Base-by-base conservation (phyloP, 2,113 vertebrate species). In the Podilymbus podiceps region DNA sequence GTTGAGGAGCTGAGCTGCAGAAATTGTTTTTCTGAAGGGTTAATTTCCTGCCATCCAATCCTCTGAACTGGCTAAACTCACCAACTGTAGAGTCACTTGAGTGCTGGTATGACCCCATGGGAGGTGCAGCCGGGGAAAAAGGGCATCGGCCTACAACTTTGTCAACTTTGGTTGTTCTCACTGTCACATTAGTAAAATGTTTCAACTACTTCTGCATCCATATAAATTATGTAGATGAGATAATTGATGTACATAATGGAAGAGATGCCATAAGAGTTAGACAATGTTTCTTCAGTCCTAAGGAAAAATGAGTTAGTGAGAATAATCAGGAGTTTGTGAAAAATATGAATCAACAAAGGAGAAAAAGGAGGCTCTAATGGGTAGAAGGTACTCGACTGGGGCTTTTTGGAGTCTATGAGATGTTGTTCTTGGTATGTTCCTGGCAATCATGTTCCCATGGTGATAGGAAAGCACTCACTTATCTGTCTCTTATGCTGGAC, bases 401-500 rank as follows among this genome's bases (percentile, higher is more conserved):
- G 71, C 50, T 94, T 88, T 81, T 94, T 89, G n/a, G 63, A 94
- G 93, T 80, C 89, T 73, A 15, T 88, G 78, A 80, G 72, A 74
- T 3, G 25, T 55, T 76, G 80, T 91, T 96, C 81, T 90, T 96
- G 93, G 67, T 93, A 10, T 91, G 71, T 93, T 96, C 85, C 75
- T 85, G 71, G 82, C 88, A 93, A 22, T 96, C 85, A 40, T 44
- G 92, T 97, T 96, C 93, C 95, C 93, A 95, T 96, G 90, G 95
- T 88, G 92, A 95, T 44, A 77, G 82, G 72, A 88, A 88, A 67
- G 82, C 78, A 77, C 55, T 85, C 67, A 10, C 85, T 91, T 95
- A 74, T 94, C 81, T 93, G 62, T 59, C 42, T 91, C 78, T 96
- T 95, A 63, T 71, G 52, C 95, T 86, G 96, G 78, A 69, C 90